Evolutionary conservation across 2,888 invertebrate species (phyloP).

Genomic region (Drepana falcataria): DNA sequence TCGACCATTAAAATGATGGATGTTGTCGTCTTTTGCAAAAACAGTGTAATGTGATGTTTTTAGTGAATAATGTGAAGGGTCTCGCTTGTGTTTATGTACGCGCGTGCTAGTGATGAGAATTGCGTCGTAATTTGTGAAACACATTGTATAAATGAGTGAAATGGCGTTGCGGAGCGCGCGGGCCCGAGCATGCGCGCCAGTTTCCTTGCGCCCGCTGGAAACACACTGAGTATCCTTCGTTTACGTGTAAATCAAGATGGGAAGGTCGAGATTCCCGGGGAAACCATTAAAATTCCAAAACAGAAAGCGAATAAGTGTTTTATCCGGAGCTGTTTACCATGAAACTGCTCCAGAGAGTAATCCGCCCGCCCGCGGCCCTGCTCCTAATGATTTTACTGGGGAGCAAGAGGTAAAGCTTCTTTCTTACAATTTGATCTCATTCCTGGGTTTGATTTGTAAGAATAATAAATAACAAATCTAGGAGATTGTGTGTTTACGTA

Average conservation of each 20-base stretch:
- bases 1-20: constrained; percentile 75
- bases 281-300: constrained; percentile 92
- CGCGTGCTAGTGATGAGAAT: constrained; percentile 62
- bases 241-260: constrained; percentile 82
- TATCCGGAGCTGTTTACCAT: constrained; percentile 80
- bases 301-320: constrained; percentile 90
- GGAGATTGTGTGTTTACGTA: constrained; percentile 72
- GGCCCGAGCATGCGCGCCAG: constrained; percentile 78
- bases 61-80: constrained; percentile 69
- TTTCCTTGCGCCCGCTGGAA: constrained; percentile 69
- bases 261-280: constrained; percentile 91
- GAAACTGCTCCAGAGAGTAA: constrained; percentile 67
- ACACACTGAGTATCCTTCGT: constrained; percentile 78
- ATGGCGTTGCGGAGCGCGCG: constrained; percentile 78
- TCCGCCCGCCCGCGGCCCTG: constrained; percentile 65
- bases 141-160: constrained; percentile 77
- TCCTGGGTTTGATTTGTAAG: constrained; percentile 34
- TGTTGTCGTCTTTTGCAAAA: constrained; percentile 71
- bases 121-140: constrained; percentile 75
- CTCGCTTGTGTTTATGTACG: constrained; percentile 62
- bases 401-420: constrained; percentile 70
- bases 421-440: constrained; percentile 26
- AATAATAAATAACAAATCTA: constrained; percentile 22
- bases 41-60: constrained; percentile 67
- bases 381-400: constrained; percentile 68